Conservation (phyloP, 2,797 vertebrate species). For the Setipinna tenuifilis region DNA sequence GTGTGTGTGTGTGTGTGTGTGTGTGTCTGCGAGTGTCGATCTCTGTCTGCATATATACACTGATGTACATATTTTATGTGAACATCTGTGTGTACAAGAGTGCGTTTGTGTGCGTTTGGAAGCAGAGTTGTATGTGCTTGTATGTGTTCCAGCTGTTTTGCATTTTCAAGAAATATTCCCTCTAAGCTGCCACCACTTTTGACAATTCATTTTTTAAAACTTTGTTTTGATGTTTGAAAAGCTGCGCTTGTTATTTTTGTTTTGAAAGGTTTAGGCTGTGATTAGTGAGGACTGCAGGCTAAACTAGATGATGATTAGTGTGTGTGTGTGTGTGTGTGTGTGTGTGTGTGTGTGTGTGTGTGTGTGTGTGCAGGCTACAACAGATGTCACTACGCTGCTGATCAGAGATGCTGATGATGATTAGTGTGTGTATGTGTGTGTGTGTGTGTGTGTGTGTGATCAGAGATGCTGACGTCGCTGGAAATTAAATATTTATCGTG, state of each 20-base stretch:
- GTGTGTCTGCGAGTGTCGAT: not conserved
- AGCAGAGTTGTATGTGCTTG: not conserved
- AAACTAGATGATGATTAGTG: too few relatives aligned
- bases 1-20: not conserved
- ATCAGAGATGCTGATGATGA: constrained; percentile 50
- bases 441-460: too few relatives aligned
- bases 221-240: not conserved
- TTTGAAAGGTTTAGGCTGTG: not conserved
- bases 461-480: constrained; percentile 53
- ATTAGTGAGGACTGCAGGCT: not conserved
- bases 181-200: not conserved
- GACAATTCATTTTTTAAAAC: not conserved
- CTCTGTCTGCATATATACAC: too few relatives aligned
- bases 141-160: not conserved
- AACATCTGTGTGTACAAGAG: not conserved
- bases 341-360: too few relatives aligned
- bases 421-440: too few relatives aligned
- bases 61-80: not conserved
- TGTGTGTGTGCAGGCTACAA: constrained; percentile 37
- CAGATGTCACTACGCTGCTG: constrained; percentile 22
- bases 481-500: constrained; percentile 70
- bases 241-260: not conserved
- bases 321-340: too few relatives aligned
- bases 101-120: not conserved
- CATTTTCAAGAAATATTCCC: not conserved